These are phyloP conservation scores for Syndactyla subalaris DNA, from an alignment of 2,797 vertebrate species.

Conservation along the genomic window DNA sequence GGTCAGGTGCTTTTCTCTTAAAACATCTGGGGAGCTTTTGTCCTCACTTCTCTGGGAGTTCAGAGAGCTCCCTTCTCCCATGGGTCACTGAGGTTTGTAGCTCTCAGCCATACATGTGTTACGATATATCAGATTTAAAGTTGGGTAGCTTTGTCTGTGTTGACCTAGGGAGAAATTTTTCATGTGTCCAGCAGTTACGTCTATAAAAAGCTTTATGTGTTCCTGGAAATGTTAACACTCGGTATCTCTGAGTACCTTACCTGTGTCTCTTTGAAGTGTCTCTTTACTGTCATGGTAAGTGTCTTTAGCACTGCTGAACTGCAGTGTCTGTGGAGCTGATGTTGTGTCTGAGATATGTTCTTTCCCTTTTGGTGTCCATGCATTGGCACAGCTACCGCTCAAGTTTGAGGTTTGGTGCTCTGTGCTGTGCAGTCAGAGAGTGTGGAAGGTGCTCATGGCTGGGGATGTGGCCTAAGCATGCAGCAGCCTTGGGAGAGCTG, in stretches of 20 bases:
- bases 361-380: background rate
- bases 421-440: background rate
- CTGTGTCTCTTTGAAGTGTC: background rate
- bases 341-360: background rate
- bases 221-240: background rate
- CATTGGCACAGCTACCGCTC: background rate
- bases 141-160: background rate
- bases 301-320: background rate
- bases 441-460: rapidly evolving
- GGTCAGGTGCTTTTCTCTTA: background rate
- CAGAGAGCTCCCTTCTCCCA: background rate
- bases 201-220: background rate
- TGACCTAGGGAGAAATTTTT: background rate
- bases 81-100: background rate
- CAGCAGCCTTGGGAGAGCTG: background rate
- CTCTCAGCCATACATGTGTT: background rate
- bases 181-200: rapidly evolving
- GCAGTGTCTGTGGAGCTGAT: background rate
- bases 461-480: background rate
- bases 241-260: background rate
- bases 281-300: background rate
- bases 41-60: background rate
- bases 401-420: background rate
- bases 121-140: background rate
- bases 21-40: background rate